Evolutionary conservation across 2,797 vertebrate genomes (phyloP), one percentile per base, ranked within the genome.

Genomic region (Crax fasciolata): DNA sequence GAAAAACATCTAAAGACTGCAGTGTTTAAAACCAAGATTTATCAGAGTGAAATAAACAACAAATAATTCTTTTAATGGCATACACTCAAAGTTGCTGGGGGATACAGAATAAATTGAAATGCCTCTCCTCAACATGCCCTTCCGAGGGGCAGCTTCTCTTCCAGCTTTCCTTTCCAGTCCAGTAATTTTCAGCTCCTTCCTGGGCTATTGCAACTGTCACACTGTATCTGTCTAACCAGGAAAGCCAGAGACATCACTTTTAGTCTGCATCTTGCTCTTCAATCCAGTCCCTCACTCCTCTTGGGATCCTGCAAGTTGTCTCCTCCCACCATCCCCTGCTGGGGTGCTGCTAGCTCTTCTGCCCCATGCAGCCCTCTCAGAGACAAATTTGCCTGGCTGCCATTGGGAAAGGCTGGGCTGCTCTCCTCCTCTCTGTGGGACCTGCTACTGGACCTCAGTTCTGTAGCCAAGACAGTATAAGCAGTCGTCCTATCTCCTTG

Each of bases 291-390:
- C 49, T 27, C 39, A 6, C 5, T 62, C 5, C 28, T 65, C 21
- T 52, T 44, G 12, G 8, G 10, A 74, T 8, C 6, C 55, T 19
- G 15, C 0, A 0, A 2, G 3, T 7, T 67, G 13, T 49, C 4
- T 24, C 12, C 24, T 65, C 38, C n/a, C 80, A 30, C 16, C 32
- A 16, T 28, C 3, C 9, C 21, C 20, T 55, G 9, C 20, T 79
- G 35, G 7, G 6, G 3, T 5, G 10, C 39, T 23, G 30, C 20
- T 24, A 51, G 15, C 15, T 65, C 27, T 24, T 79, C 16, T 62
- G n/a, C 13, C 44, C 11, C 24, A 38, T 0, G 0, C 15, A 28
- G 21, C 6, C 8, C 5, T 46, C 63, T 39, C 19, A 43, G 30
- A 73, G 28, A 13, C 21, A 30, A 39, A 4, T 12, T 54, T 39